A percentile compares a stretch with the other conserved stretches of the same genome.
phyloP scores from a whole-genome alignment of 1,140 invertebrate species.

The Drosophila hydei region DNA sequence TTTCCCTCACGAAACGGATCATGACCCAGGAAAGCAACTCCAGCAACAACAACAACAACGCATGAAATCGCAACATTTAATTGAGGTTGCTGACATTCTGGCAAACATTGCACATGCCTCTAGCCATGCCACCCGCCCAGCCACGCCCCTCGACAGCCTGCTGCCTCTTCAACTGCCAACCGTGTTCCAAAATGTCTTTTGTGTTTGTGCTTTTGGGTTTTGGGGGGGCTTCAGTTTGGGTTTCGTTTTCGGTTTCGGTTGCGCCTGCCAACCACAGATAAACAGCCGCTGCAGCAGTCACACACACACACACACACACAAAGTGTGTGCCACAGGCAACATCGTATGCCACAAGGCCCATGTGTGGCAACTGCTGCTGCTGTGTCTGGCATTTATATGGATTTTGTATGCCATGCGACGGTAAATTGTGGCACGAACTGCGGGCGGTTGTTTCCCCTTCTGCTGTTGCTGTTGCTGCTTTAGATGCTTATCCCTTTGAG shows the following conservation, averaged over 20 bases:
- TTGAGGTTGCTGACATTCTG: constrained; percentile 80
- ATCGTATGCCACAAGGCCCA: constrained; percentile 54
- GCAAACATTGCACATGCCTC: constrained; percentile 51
- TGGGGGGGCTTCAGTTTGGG: neutral
- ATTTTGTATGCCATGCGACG: constrained; percentile 35
- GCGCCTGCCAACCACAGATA: constrained; percentile 19
- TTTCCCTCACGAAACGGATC: constrained; percentile 66
- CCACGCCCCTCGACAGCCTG: neutral
- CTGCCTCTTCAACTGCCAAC: too few species aligned
- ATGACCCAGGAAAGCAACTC: constrained; percentile 72
- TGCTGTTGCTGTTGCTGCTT: constrained; percentile 23
- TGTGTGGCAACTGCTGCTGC: constrained; percentile 32
- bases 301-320: too few species aligned
- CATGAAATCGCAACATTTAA: constrained; percentile 74
- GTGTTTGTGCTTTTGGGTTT: constrained; percentile 10
- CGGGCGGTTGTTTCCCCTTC: constrained; percentile 14
- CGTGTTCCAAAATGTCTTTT: constrained; percentile 48
- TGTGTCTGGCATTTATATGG: constrained; percentile 52
- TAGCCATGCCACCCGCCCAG: constrained; percentile 16
- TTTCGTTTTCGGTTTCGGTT: constrained; percentile 37
- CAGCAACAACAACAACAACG: constrained; percentile 26
- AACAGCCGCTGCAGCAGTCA: constrained; percentile 20
- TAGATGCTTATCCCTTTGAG: constrained; percentile 21
- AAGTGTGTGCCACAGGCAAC: constrained; percentile 59
- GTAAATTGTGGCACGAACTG: constrained; percentile 39